phyloP scores from a whole-genome alignment of 1,140 invertebrate genomes.

The Drosophila jambulina region DNA sequence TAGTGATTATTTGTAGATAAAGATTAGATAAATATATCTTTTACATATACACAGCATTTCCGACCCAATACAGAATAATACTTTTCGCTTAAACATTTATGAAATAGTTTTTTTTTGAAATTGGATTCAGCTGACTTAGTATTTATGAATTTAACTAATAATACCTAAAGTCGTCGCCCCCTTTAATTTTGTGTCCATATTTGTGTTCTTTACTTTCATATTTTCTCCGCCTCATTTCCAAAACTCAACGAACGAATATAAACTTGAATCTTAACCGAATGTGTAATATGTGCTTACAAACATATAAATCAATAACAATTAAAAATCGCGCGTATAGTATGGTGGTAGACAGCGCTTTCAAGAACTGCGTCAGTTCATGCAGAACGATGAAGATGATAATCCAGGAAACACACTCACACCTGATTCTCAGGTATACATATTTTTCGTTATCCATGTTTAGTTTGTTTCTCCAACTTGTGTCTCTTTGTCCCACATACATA shows the following conservation, averaged over 20 bases:
- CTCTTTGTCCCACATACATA: neutral
- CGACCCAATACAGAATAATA: neutral
- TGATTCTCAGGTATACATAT: conserved; percentile 91
- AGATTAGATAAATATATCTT: neutral
- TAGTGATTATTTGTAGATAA: conserved; percentile 9
- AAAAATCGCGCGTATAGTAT: conserved; percentile 74
- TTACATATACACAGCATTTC: neutral
- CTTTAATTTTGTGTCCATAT: conserved; percentile 68
- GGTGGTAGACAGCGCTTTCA: conserved; percentile 89
- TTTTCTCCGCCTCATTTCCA: conserved; percentile 67
- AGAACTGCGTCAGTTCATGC: conserved; percentile 93
- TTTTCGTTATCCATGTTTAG: conserved; percentile 35
- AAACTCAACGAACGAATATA: conserved; percentile 29
- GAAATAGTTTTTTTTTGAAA: neutral
- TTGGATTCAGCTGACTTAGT: neutral
- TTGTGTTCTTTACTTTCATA: conserved; percentile 81
- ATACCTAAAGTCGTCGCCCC: conserved; percentile 17
- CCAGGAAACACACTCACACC: conserved; percentile 89
- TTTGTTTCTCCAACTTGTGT: conserved; percentile 10
- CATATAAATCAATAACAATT: conserved; percentile 32
- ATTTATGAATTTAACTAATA: conserved; percentile 9
- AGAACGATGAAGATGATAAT: conserved; percentile 92
- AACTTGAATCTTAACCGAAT: conserved; percentile 47
- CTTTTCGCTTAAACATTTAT: neutral
- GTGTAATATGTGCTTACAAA: conserved; percentile 25